A percentile compares a stretch with the other conserved stretches of the same genome.
Conservation (phyloP, 2,797 vertebrate genomes). For the Perodicticus potto region DNA sequence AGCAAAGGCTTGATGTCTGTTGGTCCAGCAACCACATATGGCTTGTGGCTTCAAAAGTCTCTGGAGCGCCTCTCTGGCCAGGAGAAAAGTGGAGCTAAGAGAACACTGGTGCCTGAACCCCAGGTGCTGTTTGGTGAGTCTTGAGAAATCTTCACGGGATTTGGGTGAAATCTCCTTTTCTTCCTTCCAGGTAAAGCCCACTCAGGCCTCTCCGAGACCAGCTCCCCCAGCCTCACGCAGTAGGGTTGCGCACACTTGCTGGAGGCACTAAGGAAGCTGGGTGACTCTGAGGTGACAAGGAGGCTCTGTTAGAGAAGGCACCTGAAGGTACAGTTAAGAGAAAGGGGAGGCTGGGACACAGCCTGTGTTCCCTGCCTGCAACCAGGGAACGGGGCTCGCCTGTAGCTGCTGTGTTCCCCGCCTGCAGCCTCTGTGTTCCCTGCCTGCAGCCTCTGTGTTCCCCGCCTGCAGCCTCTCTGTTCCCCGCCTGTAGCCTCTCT, state of each 20-base stretch:
- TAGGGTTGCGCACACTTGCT: neutral
- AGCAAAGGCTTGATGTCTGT: slow-evolving; percentile 40
- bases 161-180: neutral
- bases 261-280: neutral
- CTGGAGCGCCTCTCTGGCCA: neutral
- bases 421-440: neutral
- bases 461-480: neutral
- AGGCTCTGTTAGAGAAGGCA: neutral
- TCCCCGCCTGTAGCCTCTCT: neutral
- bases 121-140: neutral
- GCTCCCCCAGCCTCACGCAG: neutral
- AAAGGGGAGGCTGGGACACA: neutral
- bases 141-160: neutral
- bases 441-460: too few relatives aligned
- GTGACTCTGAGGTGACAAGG: neutral
- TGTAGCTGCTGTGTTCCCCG: too few relatives aligned
- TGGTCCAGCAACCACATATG: slow-evolving; percentile 3
- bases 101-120: neutral
- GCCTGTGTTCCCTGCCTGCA: neutral
- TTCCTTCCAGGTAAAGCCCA: neutral
- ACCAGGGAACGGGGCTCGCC: too few relatives aligned
- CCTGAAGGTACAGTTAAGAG: neutral
- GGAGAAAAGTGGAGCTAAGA: neutral
- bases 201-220: neutral
- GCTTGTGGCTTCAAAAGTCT: slow-evolving; percentile 14